A percentile compares a stretch with the other conserved stretches of the same genome.
Evolutionary conservation across 2,113 vertebrate species (phyloP).

Genomic region (Urocolius indicus): DNA sequence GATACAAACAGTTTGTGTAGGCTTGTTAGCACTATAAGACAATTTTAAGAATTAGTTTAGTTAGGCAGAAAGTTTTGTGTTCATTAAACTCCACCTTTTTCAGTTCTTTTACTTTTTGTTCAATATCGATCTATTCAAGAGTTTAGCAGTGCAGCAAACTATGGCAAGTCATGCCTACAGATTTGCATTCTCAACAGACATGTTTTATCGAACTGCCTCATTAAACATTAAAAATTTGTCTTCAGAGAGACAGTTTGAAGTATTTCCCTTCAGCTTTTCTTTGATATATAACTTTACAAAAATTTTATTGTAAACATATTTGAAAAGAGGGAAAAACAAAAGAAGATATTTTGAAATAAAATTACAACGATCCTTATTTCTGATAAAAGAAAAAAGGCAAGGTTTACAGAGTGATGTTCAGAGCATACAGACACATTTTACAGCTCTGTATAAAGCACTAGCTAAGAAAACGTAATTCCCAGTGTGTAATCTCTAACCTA

Average conservation of each 20-base stretch:
- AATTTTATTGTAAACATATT: not conserved
- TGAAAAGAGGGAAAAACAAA: not conserved
- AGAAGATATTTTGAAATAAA: not conserved
- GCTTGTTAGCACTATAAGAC: not conserved
- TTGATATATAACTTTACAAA: constrained; percentile 6
- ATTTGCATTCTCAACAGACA: constrained; percentile 44
- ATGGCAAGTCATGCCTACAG: constrained; percentile 27
- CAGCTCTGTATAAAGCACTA: constrained; percentile 20
- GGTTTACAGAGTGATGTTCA: not conserved
- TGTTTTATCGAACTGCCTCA: constrained; percentile 57
- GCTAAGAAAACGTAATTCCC: not conserved
- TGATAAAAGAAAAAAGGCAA: not conserved
- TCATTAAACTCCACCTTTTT: constrained; percentile 43
- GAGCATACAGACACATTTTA: not conserved
- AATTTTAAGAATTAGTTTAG: constrained; percentile 16
- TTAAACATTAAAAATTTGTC: constrained; percentile 67
- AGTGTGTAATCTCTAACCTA: not conserved
- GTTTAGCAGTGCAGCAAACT: constrained; percentile 29
- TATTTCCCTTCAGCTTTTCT: constrained; percentile 2
- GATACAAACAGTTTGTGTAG: not conserved
- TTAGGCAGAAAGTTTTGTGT: not conserved
- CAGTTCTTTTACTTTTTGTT: not conserved
- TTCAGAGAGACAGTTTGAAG: constrained; percentile 16
- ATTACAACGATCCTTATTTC: not conserved
- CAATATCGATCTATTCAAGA: constrained; percentile 29